These are phyloP conservation scores for Palloptera scutellata DNA, from an alignment of 2,888 invertebrate genomes.

Conservation along the genomic window DNA sequence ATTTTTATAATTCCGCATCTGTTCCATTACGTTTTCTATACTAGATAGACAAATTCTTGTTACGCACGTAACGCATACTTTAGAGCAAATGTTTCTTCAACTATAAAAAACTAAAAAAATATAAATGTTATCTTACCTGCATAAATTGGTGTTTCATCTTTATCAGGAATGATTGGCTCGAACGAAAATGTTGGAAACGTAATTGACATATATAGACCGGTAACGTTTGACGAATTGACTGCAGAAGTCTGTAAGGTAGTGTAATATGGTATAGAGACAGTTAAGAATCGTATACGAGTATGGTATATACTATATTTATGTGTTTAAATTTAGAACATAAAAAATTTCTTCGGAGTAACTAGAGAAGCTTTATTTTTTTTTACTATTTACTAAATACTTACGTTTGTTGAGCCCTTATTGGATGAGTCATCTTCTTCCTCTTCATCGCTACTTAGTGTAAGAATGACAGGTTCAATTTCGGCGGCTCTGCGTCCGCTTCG, in stretches of 20 bases:
- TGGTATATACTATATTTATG: no score
- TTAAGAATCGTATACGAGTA: no score
- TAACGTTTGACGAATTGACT: constrained; percentile 32
- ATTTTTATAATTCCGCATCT: no score
- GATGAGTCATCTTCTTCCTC: constrained; percentile 65
- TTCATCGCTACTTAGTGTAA: constrained; percentile 77
- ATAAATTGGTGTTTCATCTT: constrained; percentile 55
- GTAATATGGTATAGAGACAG: not conserved
- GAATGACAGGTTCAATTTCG: constrained; percentile 74
- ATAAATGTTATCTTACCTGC: constrained; percentile 47
- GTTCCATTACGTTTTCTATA: no score
- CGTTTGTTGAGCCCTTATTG: constrained; percentile 48
- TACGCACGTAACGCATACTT: no score
- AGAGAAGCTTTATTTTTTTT: not conserved
- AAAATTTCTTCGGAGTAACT: not conserved
- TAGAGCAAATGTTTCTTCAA: no score
- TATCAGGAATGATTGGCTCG: constrained; percentile 56
- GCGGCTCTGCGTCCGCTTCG: constrained; percentile 65
- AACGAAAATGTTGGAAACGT: constrained; percentile 52
- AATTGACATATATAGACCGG: constrained; percentile 18
- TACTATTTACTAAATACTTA: constrained; percentile 37
- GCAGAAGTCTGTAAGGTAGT: constrained; percentile 37
- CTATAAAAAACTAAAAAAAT: not conserved
- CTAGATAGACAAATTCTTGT: no score
- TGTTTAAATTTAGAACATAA: no score